phyloP scores from a whole-genome alignment of 2,797 vertebrate species.

The Argentina silus region DNA sequence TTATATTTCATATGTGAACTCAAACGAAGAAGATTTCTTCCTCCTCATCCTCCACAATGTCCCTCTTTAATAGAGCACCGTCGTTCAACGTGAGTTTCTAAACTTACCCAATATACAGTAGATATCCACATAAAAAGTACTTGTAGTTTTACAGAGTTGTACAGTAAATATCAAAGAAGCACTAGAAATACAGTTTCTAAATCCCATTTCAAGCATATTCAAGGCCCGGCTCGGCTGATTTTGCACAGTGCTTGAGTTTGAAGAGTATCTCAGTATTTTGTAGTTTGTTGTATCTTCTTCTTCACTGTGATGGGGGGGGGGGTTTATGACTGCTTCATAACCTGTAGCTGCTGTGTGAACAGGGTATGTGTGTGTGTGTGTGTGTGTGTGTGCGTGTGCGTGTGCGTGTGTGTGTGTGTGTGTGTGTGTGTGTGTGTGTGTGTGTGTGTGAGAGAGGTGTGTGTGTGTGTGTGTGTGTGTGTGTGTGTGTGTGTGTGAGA shows the following conservation, averaged over 20 bases:
- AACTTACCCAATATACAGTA: constrained; percentile 40
- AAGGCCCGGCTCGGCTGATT: constrained; percentile 66
- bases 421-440: constrained; percentile 16
- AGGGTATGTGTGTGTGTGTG: constrained; percentile 20
- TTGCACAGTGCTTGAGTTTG: constrained; percentile 69
- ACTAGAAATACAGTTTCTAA: constrained; percentile 40
- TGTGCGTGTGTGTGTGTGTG: constrained; percentile 20
- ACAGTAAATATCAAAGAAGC: constrained; percentile 67
- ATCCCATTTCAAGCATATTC: constrained; percentile 49
- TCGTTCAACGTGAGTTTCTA: constrained; percentile 68
- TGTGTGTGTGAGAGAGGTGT: constrained; percentile 9
- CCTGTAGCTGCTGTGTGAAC: constrained; percentile 52
- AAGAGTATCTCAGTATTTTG: constrained; percentile 62
- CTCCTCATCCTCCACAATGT: constrained; percentile 39
- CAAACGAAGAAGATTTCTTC: constrained; percentile 51
- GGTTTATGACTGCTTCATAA: constrained; percentile 57
- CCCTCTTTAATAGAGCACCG: constrained; percentile 48
- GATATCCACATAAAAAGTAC: constrained; percentile 31
- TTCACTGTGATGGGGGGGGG: constrained; percentile 68
- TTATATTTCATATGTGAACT: constrained; percentile 65
- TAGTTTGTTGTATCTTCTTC: constrained; percentile 64
- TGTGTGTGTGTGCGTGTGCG: constrained; percentile 24
- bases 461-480: too few species aligned
- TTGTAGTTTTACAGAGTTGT: constrained; percentile 62
- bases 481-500: constrained; percentile 2